These are phyloP conservation scores for Drosophila ezoana DNA, from an alignment of 2,888 invertebrate species.

Conservation along the genomic window DNA sequence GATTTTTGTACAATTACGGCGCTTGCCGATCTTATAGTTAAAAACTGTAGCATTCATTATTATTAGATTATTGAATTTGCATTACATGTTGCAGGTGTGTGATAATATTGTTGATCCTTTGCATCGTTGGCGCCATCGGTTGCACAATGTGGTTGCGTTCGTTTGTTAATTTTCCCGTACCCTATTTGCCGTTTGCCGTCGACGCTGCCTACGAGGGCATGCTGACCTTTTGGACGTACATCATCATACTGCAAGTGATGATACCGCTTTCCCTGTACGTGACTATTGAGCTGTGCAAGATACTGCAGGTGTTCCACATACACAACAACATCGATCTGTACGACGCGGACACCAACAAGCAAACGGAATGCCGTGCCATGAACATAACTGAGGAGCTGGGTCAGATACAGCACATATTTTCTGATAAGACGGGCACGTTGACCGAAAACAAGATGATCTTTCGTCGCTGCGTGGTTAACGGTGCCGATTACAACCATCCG, in stretches of 20 bases:
- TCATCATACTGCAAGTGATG: slow-evolving; percentile 98
- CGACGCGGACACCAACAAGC: slow-evolving; percentile 92
- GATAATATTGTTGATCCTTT: slow-evolving; percentile 94
- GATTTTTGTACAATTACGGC: neutral
- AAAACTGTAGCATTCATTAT: neutral
- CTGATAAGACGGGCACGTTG: slow-evolving; percentile 98
- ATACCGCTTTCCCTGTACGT: slow-evolving; percentile 98
- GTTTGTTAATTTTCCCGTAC: slow-evolving; percentile 86
- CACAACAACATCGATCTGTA: slow-evolving; percentile 95
- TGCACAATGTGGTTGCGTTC: slow-evolving; percentile 92
- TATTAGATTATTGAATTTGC: neutral
- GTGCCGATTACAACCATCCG: slow-evolving; percentile 94
- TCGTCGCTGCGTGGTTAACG: slow-evolving; percentile 94
- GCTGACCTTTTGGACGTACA: slow-evolving; percentile 96
- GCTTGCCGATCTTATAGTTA: neutral
- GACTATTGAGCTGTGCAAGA: slow-evolving; percentile 97
- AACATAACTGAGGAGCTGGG: slow-evolving; percentile 99
- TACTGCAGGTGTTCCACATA: slow-evolving; percentile 97
- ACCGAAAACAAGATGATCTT: slow-evolving; percentile 99
- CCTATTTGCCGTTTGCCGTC: slow-evolving; percentile 88
- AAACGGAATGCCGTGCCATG: slow-evolving; percentile 95
- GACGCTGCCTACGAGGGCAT: slow-evolving; percentile 91
- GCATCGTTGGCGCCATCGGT: slow-evolving; percentile 95
- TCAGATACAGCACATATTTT: slow-evolving; percentile 97
- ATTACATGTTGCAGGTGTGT: slow-evolving; percentile 88